Evolutionary conservation across 2,113 vertebrate genomes (phyloP), one percentile per base, ranked within the genome.

Genomic region (Cyphomyrus discorhynchus): DNA sequence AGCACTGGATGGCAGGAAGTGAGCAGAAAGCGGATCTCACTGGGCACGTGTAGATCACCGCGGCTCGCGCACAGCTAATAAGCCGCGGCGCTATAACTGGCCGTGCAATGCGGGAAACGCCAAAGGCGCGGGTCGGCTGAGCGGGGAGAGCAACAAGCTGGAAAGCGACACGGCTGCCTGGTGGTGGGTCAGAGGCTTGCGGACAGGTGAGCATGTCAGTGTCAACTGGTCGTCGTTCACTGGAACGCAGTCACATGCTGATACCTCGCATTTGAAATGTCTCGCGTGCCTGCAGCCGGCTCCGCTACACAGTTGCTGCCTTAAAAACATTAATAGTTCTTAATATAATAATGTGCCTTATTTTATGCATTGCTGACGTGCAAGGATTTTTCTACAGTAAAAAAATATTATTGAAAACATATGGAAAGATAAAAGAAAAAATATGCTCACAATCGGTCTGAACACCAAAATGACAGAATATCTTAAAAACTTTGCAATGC

Each of bases 161-260:
- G 35, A 42, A 80, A 19, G 74, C 5, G 74, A 15, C 74, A 42
- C 6, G 56, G 53, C 56, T 88, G 87, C 45, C 56, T 39, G 31
- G 27, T 66, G 11, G 49, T 47, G 74, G 5, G 74, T 89, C 91
- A 90, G 89, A 85, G 45, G 31, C 3, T 31, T 5, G 11, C 3
- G 74, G 90, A 91, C 91, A 91, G 84, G 62, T 89, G 53, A 90
- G 42, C 6, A 21, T 27, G 27, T 39, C 0, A 24, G 46, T 86
- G 88, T 90, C 90, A 27, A 56, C 91, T 90, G 93, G 92, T 92
- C 92, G 90, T 92, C 89, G 7, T 39, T 88, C 52, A 70, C 83
- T 62, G 74, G 88, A 27, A 94, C 92, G 93, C 93, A 93, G 93
- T 94, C 90, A 91, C 94, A 94, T 94, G 93, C n/a, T 4, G 2